Percentiles rank a stretch among this genome's conserved stretches.
Evolutionary conservation across 2,113 vertebrate genomes (phyloP).

Genomic region (Lophura nycthemera): DNA sequence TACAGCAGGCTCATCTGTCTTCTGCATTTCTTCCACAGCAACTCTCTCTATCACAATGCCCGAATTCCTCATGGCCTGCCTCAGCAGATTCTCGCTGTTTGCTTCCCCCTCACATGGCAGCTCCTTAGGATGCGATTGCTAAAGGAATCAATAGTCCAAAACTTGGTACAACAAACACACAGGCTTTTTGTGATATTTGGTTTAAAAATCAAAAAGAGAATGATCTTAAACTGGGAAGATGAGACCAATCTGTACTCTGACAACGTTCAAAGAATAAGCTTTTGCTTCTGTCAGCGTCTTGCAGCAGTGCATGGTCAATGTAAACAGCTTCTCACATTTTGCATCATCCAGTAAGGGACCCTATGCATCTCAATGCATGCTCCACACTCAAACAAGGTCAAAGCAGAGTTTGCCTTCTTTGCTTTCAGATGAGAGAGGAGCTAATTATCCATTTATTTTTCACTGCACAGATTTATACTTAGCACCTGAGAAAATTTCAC

Average conservation of each 20-base stretch:
- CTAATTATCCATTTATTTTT: background rate
- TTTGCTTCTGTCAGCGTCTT: background rate
- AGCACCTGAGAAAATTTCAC: background rate
- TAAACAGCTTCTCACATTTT: background rate
- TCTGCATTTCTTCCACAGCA: slow-evolving; percentile 68
- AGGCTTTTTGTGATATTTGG: accelerated
- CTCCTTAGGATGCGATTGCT: slow-evolving; percentile 54
- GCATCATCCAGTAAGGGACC: accelerated
- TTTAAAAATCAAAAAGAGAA: background rate
- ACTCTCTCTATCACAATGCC: slow-evolving; percentile 86
- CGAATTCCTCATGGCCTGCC: slow-evolving; percentile 94
- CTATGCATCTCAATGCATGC: background rate
- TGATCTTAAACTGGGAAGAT: background rate
- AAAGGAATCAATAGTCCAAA: background rate
- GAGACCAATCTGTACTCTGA: background rate
- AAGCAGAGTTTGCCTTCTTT: background rate
- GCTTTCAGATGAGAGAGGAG: background rate
- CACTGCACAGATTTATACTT: background rate
- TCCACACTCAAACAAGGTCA: background rate
- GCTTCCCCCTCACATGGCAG: slow-evolving; percentile 56
- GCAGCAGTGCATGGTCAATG: background rate
- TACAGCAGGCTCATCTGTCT: background rate
- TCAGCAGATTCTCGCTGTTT: slow-evolving; percentile 88
- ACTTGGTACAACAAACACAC: background rate
- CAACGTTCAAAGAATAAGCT: background rate